phyloP scores from a whole-genome alignment of 2,888 invertebrate genomes.

The Helobdella robusta region DNA sequence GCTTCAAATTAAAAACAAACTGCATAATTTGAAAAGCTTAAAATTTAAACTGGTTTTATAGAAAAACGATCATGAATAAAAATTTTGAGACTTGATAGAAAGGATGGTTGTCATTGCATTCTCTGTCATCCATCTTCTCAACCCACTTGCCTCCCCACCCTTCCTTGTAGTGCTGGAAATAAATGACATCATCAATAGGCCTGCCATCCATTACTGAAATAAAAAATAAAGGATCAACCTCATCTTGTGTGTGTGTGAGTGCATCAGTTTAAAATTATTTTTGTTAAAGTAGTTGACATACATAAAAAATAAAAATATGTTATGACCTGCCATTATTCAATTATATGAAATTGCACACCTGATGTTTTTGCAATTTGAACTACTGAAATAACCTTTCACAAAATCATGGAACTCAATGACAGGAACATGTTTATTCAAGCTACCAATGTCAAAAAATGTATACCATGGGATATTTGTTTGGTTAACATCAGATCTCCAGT shows the following conservation, averaged over 20 bases:
- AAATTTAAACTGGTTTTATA: too few relatives aligned
- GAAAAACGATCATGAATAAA: background rate
- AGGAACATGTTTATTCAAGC: conserved; percentile 68
- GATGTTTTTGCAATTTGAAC: too few relatives aligned
- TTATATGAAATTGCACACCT: background rate
- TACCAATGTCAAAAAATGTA: conserved; percentile 71
- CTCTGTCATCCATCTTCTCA: conserved; percentile 65
- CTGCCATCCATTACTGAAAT: conserved; percentile 52
- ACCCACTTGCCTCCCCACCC: conserved; percentile 74
- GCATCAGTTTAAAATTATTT: background rate
- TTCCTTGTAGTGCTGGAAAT: conserved; percentile 73
- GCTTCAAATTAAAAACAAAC: too few relatives aligned
- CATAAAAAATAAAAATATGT: conserved; percentile 12
- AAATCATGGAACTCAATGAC: conserved; percentile 78
- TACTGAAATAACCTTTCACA: conserved; percentile 55
- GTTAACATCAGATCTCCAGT: conserved; percentile 61
- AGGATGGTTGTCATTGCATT: conserved; percentile 51
- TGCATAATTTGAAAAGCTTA: too few relatives aligned
- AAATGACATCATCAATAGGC: conserved; percentile 65
- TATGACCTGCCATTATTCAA: background rate
- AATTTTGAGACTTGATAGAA: conserved; percentile 31
- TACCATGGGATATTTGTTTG: conserved; percentile 68
- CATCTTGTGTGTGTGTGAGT: too few relatives aligned
- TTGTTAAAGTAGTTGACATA: background rate
- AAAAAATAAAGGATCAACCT: background rate